phyloP scores from a whole-genome alignment of 1,140 invertebrate genomes.

The Cydia strobilella region DNA sequence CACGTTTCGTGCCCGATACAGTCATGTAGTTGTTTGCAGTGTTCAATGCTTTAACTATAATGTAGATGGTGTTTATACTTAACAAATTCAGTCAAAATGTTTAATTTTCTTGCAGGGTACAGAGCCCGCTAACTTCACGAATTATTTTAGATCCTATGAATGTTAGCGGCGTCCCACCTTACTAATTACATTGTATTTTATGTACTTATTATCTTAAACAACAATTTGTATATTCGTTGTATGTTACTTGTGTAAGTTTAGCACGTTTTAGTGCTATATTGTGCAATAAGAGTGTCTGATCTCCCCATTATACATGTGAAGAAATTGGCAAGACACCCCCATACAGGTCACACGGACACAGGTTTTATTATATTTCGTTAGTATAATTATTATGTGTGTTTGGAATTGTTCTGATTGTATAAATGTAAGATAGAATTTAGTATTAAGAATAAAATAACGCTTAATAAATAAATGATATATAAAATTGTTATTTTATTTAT shows the following conservation, averaged over 20 bases:
- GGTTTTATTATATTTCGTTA: slow-evolving; percentile 28
- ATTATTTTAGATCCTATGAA: not conserved
- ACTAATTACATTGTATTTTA: slow-evolving; percentile 11
- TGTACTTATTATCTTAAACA: slow-evolving; percentile 6
- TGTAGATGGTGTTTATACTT: slow-evolving; percentile 6
- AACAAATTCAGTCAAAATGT: not conserved
- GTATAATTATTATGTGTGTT: slow-evolving; percentile 46
- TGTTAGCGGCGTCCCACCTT: slow-evolving; percentile 6
- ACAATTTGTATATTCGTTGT: slow-evolving; percentile 39
- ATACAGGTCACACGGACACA: slow-evolving; percentile 18
- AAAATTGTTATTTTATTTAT: slow-evolving; percentile 20
- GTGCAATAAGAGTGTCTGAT: slow-evolving; percentile 14
- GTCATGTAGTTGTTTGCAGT: slow-evolving; percentile 19
- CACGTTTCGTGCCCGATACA: slow-evolving; percentile 8
- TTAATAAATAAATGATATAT: slow-evolving; percentile 60
- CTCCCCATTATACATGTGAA: not conserved
- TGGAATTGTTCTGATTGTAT: slow-evolving; percentile 60
- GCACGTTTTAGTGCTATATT: slow-evolving; percentile 73
- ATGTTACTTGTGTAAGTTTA: slow-evolving; percentile 33
- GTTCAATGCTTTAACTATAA: slow-evolving; percentile 6
- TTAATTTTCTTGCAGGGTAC: not conserved
- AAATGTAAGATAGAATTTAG: slow-evolving; percentile 57
- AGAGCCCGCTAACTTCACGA: not conserved
- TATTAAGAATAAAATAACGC: slow-evolving; percentile 61
- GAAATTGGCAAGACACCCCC: not conserved